Percentiles rank a stretch among this genome's conserved stretches.
Conservation (phyloP, 2,113 vertebrate genomes). For the Mus musculus region GRCm39 chr9:22547001-22547500, state of each 20-base stretch:
- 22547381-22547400: slow-evolving; percentile 80
- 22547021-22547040: no score
- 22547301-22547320: not conserved
- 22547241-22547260: slow-evolving; percentile 88
- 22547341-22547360: slow-evolving; percentile 7
- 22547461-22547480: not conserved
- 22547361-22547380: slow-evolving; percentile 90
- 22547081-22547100: not conserved
- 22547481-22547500: not conserved
- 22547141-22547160: slow-evolving; percentile 85
- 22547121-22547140: slow-evolving; percentile 26
- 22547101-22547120: slow-evolving; percentile 93
- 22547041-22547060: slow-evolving; percentile 80
- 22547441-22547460: not conserved
- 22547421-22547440: not conserved
- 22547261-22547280: slow-evolving; percentile 79
- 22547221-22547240: slow-evolving; percentile 85
- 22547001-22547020: not conserved
- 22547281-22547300: slow-evolving; percentile 91
- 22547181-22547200: slow-evolving; percentile 86
- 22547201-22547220: slow-evolving; percentile 87
- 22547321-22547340: slow-evolving; percentile 93
- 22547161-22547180: slow-evolving; percentile 80
- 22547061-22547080: slow-evolving; percentile 91
- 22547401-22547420: not conserved